Evolutionary conservation across 2,113 vertebrate species (phyloP), one percentile per base, ranked within the genome.

Genomic region (Rhinolophus sinicus): DNA sequence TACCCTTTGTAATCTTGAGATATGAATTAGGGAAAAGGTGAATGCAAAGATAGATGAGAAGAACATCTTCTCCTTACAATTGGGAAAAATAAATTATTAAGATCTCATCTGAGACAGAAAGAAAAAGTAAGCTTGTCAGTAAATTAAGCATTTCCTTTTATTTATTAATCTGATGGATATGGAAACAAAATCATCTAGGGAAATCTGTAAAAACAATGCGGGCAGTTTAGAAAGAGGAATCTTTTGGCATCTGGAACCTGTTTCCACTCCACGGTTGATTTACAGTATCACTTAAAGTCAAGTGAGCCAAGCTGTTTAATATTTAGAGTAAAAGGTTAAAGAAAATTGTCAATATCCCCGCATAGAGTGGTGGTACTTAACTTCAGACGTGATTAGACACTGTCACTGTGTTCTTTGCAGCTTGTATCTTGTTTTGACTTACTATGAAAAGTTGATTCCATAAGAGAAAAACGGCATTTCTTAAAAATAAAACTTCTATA

Each of bases 251-350:
- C 77, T 84, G 30, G 5, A 86, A 76, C 65, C 33, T 38, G 2
- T 52, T 58, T 75, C 3, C 13, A 24, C 33, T 62, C 3, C 67
- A 90, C 5, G 50, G 54, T 92, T 60, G 26, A 60, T 40, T 47
- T 94, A 26, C 19, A 60, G 12, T 54, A 54, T 81, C 26, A 72
- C 9, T 64, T 60, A 44, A 58, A 7, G 19, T 81, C 26, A 96
- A 58, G 8, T n/a, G 58, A 86, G 14, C 24, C 2, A 83, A 18
- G 30, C 1, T 80, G 30, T 35, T 65, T 76, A 92, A 69, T 58
- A 94, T 80, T 95, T 87, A 82, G 73, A 95, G 28, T 28, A n/a
- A 92, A 90, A 3, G 18, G 2, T 38, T 50, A 91, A 86, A 50
- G 19, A 80, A 88, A 85, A 75, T 35, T 2, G 11, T 52, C 28